Evolutionary conservation across 2,888 invertebrate species (phyloP).

Genomic region (Eupithecia subumbrata): DNA sequence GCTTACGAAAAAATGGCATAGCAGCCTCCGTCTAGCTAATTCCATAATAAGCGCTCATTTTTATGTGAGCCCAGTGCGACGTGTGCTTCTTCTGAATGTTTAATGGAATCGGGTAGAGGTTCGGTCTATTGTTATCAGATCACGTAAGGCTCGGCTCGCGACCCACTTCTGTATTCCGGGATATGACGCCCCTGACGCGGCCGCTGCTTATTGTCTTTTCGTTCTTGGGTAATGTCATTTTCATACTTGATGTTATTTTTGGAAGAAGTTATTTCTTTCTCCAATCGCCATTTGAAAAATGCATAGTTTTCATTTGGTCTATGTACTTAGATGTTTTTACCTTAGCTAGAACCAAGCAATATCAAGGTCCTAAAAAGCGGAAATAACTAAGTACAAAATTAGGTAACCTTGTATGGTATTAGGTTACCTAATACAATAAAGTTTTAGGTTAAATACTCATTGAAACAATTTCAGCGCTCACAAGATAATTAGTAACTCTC

Average conservation of each 20-base stretch:
- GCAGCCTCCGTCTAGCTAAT: conserved; percentile 73
- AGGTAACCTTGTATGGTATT: no score
- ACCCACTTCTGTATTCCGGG: conserved; percentile 74
- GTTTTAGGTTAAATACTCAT: not conserved
- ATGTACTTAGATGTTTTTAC: not conserved
- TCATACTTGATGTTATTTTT: conserved; percentile 17
- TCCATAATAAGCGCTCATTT: conserved; percentile 83
- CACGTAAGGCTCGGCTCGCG: conserved; percentile 60
- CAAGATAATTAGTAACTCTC: conserved; percentile 9
- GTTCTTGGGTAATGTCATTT: conserved; percentile 17
- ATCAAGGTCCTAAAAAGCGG: not conserved
- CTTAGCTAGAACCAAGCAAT: not conserved
- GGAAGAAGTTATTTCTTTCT: not conserved
- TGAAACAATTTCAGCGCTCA: conserved; percentile 16
- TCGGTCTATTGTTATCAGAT: conserved; percentile 59
- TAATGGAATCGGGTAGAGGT: conserved; percentile 72
- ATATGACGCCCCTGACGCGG: conserved; percentile 69
- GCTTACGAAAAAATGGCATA: conserved; percentile 73
- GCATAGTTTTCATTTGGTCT: not conserved
- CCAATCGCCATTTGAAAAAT: not conserved
- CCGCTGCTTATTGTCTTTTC: conserved; percentile 61
- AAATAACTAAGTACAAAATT: not conserved
- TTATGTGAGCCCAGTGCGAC: conserved; percentile 74
- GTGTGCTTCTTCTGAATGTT: conserved; percentile 75
- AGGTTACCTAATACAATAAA: no score